Percentiles rank a stretch among this genome's conserved stretches.
These are phyloP conservation scores for Oscheius sp. DNA, from an alignment of 2,888 invertebrate genomes.

Conservation along the genomic window DNA sequence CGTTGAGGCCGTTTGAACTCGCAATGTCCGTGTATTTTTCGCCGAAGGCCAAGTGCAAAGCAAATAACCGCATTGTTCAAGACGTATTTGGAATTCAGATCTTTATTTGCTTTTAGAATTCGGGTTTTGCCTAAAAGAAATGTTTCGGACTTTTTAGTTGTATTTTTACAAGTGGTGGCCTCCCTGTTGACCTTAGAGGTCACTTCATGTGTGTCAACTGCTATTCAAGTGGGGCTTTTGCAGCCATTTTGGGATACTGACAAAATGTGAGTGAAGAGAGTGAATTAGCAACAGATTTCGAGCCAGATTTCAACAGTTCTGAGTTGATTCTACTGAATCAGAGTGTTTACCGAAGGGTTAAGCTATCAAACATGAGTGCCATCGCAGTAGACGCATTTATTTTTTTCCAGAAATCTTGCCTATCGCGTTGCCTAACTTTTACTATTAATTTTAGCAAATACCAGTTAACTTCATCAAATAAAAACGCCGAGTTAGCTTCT, in stretches of 20 bases:
- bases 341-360: background rate
- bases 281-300: background rate
- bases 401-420: too few relatives aligned
- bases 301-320: background rate
- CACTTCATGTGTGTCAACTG: background rate
- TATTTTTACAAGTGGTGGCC: background rate
- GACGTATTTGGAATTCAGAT: constrained; percentile 34
- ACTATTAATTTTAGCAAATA: background rate
- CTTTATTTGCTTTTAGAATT: constrained; percentile 19
- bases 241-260: background rate
- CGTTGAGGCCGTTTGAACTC: constrained; percentile 5
- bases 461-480: constrained; percentile 3
- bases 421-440: background rate
- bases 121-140: constrained; percentile 21
- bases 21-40: constrained; percentile 35
- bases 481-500: background rate
- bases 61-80: constrained; percentile 30
- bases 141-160: constrained; percentile 18
- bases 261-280: too few relatives aligned
- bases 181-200: too few relatives aligned
- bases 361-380: background rate
- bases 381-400: background rate
- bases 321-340: constrained; percentile 19
- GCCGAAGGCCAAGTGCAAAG: constrained; percentile 31
- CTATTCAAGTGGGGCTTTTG: background rate